Evolutionary conservation across 2,888 invertebrate species (phyloP).

Genomic region (Parochlus steinenii): DNA sequence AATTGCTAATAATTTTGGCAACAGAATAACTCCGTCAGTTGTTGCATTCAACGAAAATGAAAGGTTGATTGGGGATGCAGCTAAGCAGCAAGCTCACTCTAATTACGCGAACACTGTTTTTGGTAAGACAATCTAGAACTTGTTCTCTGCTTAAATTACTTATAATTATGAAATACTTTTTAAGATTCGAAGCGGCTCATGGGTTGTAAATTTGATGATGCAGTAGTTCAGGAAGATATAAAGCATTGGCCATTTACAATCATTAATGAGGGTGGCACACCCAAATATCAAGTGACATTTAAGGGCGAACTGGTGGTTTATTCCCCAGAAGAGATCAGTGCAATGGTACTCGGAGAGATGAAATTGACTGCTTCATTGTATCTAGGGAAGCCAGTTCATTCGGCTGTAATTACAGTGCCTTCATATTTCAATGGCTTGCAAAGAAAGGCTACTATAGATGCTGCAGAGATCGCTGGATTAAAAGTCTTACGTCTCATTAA

Average conservation of each 20-base stretch:
- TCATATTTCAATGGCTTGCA: slow-evolving; percentile 88
- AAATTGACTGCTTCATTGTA: slow-evolving; percentile 83
- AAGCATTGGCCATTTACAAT: slow-evolving; percentile 91
- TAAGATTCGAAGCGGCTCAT: slow-evolving; percentile 89
- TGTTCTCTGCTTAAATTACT: background rate
- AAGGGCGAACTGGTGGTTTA: slow-evolving; percentile 79
- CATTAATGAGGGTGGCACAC: slow-evolving; percentile 58
- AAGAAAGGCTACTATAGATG: slow-evolving; percentile 83
- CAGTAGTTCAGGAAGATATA: slow-evolving; percentile 80
- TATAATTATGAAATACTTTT: slow-evolving; percentile 25
- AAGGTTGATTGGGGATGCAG: slow-evolving; percentile 67
- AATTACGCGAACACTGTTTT: slow-evolving; percentile 79
- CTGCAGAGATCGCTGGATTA: slow-evolving; percentile 78
- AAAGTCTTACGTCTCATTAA: slow-evolving; percentile 85
- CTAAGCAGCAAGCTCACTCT: slow-evolving; percentile 74
- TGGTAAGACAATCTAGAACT: slow-evolving; percentile 43
- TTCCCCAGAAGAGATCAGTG: slow-evolving; percentile 81
- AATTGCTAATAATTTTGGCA: slow-evolving; percentile 81
- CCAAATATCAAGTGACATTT: slow-evolving; percentile 68
- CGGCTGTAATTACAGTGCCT: slow-evolving; percentile 80
- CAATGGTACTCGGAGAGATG: slow-evolving; percentile 88
- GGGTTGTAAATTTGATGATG: slow-evolving; percentile 77
- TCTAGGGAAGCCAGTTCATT: slow-evolving; percentile 64
- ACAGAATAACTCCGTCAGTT: slow-evolving; percentile 65
- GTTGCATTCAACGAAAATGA: slow-evolving; percentile 76